Conservation (phyloP, 2,888 invertebrate genomes). For the Uropetala carovei region DNA sequence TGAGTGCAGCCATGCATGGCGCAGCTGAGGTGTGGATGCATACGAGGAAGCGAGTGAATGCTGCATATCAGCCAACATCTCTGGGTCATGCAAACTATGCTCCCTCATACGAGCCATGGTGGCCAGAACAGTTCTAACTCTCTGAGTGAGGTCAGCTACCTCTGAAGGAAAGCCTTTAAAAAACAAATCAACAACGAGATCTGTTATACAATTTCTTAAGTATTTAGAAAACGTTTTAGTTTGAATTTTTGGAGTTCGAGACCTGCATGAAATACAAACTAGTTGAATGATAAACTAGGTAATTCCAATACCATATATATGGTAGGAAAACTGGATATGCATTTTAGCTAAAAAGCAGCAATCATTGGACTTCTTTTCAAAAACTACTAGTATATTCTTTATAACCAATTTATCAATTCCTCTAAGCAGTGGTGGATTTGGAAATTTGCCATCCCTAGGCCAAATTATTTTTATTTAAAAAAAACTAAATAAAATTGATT, state of each 20-base stretch:
- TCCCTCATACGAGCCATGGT: conserved; percentile 95
- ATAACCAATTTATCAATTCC: too few species aligned
- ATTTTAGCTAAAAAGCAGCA: too few species aligned
- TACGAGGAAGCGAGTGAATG: conserved; percentile 95
- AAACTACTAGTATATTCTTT: too few species aligned
- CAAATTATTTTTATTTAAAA: too few species aligned
- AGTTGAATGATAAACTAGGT: too few species aligned
- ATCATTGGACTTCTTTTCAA: too few species aligned
- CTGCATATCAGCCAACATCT: conserved; percentile 93
- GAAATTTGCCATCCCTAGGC: too few species aligned
- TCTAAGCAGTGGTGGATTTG: too few species aligned
- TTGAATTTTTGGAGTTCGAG: conserved; percentile 19
- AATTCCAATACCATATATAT: too few species aligned
- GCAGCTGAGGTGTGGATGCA: conserved; percentile 94
- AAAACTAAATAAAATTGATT: too few species aligned
- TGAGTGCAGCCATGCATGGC: conserved; percentile 97
- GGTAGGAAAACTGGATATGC: too few species aligned
- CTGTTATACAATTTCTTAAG: not conserved
- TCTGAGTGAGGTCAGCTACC: conserved; percentile 94
- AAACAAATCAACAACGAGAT: not conserved
- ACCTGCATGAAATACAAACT: too few species aligned
- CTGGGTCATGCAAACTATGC: conserved; percentile 90
- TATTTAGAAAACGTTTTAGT: not conserved
- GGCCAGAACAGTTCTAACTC: conserved; percentile 95
- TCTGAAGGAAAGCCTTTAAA: conserved; percentile 87